phyloP scores from a whole-genome alignment of 2,888 invertebrate species.

The Nematopogon swammerdamellus region DNA sequence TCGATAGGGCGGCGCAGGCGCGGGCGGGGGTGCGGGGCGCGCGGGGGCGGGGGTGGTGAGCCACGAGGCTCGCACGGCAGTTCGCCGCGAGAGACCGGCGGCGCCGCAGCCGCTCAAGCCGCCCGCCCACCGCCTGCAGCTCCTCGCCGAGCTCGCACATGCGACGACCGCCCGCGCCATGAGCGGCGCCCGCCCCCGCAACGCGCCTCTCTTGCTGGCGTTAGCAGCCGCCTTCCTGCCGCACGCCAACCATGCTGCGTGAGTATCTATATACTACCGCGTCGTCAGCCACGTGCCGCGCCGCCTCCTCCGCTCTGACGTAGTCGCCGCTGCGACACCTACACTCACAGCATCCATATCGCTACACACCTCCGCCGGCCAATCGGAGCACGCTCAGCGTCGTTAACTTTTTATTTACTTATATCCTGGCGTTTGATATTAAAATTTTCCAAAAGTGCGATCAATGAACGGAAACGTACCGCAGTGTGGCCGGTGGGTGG shows the following conservation, averaged over 20 bases:
- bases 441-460: no score
- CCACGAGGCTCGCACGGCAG: conserved; percentile 17
- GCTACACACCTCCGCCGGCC: no score
- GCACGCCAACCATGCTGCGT: conserved; percentile 61
- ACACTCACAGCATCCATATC: no score
- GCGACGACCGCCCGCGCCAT: conserved; percentile 40
- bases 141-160: conserved; percentile 23
- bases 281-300: neutral
- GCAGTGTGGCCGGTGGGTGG: no score
- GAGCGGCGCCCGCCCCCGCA: conserved; percentile 57
- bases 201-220: conserved; percentile 59
- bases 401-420: no score
- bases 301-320: neutral
- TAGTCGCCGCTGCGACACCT: no score
- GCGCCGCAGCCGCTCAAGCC: conserved; percentile 11
- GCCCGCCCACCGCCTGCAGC: conserved; percentile 26
- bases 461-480: no score
- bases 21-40: conserved; percentile 17
- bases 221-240: conserved; percentile 58
- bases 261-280: conserved; percentile 32
- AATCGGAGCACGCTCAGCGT: no score
- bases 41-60: conserved; percentile 39
- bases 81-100: conserved; percentile 27
- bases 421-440: no score
- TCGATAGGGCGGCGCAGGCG: conserved; percentile 22